These are phyloP conservation scores for Pachyuromys duprasi DNA, from an alignment of 2,797 vertebrate species.

Conservation along the genomic window DNA sequence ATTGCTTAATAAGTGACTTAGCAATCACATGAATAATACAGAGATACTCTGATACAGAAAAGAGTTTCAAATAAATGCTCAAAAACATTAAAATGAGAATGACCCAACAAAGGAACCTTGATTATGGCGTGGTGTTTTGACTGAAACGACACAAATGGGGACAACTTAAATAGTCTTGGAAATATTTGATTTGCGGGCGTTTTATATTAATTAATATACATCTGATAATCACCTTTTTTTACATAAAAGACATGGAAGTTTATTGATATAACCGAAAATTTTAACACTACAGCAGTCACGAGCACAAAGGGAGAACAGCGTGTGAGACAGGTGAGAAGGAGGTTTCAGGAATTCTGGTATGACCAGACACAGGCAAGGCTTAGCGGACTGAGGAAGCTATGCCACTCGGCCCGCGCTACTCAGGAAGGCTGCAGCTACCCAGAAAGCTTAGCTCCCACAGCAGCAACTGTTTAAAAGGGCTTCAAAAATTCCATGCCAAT, in stretches of 20 bases:
- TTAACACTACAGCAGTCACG: neutral
- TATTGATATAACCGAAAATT: neutral
- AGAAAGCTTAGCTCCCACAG: neutral
- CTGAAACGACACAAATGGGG: neutral
- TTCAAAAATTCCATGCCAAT: neutral
- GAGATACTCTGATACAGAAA: neutral
- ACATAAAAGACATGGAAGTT: neutral
- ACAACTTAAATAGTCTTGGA: neutral
- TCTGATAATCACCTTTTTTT: neutral
- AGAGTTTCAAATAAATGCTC: neutral
- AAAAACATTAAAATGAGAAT: conserved; percentile 5
- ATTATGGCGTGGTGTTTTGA: neutral
- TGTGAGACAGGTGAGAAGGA: neutral
- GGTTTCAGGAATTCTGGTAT: neutral
- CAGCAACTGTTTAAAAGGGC: neutral
- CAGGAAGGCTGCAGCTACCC: neutral
- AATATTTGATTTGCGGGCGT: neutral
- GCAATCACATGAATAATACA: neutral
- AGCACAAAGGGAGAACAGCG: neutral
- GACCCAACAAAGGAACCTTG: neutral
- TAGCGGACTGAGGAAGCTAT: neutral
- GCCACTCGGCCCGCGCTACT: too few species aligned
- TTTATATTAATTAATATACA: neutral
- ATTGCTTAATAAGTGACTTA: neutral
- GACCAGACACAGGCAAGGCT: neutral